Percentiles rank a stretch among this genome's conserved stretches.
These are phyloP conservation scores for Branchellion lobata DNA, from an alignment of 2,888 invertebrate species.

Conservation along the genomic window DNA sequence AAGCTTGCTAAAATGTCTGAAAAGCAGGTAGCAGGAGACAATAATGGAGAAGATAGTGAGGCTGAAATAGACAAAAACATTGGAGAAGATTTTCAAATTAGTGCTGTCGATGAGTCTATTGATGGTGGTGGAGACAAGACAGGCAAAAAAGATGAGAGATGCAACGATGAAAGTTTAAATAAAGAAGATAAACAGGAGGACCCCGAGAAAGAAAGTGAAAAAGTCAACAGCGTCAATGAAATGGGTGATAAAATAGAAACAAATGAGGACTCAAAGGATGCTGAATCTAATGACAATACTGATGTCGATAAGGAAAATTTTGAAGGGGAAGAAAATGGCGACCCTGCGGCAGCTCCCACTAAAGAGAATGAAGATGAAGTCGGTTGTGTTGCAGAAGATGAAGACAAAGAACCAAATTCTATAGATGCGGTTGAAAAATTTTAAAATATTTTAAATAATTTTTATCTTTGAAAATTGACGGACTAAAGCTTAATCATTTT, in stretches of 20 bases:
- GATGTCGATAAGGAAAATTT: neutral
- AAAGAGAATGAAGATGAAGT: neutral
- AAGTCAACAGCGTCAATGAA: neutral
- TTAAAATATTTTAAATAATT: neutral
- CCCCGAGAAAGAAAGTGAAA: neutral
- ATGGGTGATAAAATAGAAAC: neutral
- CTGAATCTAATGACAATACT: too few species aligned
- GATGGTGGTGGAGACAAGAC: too few species aligned
- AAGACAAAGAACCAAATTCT: too few species aligned
- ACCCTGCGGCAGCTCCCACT: neutral
- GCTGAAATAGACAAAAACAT: neutral
- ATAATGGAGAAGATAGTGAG: neutral
- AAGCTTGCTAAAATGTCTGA: neutral
- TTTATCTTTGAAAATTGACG: too few species aligned
- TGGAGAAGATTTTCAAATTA: constrained; percentile 8
- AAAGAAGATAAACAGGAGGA: neutral
- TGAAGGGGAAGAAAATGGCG: neutral
- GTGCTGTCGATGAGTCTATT: neutral
- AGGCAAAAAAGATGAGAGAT: too few species aligned
- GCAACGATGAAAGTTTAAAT: neutral
- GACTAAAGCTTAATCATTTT: too few species aligned
- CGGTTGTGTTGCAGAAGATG: neutral
- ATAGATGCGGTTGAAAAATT: neutral
- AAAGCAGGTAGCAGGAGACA: neutral
- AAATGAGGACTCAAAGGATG: neutral